A percentile compares a stretch with the other conserved stretches of the same genome.
Conservation (phyloP, 53 echinoderm and acorn worm genomes). For the Henricia sp. region DNA sequence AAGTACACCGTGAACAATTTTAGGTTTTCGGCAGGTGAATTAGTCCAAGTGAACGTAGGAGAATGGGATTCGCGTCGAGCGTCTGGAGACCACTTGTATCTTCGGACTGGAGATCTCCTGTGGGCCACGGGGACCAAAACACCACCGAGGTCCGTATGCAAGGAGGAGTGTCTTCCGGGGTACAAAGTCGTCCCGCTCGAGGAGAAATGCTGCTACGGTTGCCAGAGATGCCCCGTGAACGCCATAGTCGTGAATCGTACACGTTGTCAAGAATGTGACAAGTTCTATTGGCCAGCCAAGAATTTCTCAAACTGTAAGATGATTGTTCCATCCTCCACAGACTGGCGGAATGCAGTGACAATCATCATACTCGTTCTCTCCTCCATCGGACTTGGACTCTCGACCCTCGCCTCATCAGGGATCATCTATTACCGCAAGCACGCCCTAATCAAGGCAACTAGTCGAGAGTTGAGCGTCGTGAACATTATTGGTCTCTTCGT, state of each 20-base stretch:
- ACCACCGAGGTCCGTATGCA: slow-evolving; percentile 51
- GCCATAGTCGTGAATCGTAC: slow-evolving; percentile 50
- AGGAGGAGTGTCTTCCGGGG: slow-evolving; percentile 47
- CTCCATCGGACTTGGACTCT: slow-evolving; percentile 14
- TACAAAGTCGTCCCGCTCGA: slow-evolving; percentile 51
- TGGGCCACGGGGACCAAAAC: neutral
- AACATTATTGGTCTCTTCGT: slow-evolving; percentile 64
- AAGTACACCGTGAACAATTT: slow-evolving; percentile 43
- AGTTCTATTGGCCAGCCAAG: slow-evolving; percentile 69
- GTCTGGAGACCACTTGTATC: neutral
- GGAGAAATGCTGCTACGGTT: slow-evolving; percentile 58
- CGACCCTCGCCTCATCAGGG: slow-evolving; percentile 15
- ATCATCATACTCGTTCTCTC: slow-evolving; percentile 24
- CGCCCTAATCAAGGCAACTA: slow-evolving; percentile 72
- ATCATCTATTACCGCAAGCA: slow-evolving; percentile 53
- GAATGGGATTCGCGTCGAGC: too few species aligned
- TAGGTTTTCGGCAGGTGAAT: neutral
- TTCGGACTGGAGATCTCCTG: neutral
- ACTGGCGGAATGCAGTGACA: slow-evolving; percentile 43
- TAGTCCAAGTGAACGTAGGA: neutral
- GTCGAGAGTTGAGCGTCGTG: slow-evolving; percentile 73
- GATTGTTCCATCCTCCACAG: slow-evolving; percentile 58
- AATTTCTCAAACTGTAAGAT: slow-evolving; percentile 65
- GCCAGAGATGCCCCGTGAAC: slow-evolving; percentile 43
- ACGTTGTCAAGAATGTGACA: slow-evolving; percentile 60